These are phyloP conservation scores for Eclectus roratus DNA, from an alignment of 2,113 vertebrate species.

Conservation along the genomic window DNA sequence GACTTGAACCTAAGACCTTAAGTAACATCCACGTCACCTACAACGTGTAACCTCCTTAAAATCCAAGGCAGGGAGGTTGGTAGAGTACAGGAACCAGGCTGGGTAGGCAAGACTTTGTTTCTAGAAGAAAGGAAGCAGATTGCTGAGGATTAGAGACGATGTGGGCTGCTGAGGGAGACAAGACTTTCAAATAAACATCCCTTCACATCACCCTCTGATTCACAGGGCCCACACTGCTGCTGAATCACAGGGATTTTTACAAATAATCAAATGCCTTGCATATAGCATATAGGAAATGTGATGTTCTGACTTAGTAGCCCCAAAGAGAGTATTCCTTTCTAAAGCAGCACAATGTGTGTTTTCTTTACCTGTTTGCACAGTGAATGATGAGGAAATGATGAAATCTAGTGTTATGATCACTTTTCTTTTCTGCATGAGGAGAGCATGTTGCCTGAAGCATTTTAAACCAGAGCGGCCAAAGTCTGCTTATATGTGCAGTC, in stretches of 20 bases:
- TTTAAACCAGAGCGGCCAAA: background rate
- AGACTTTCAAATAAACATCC: slow-evolving; percentile 48
- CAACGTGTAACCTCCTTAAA: background rate
- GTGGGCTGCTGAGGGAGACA: slow-evolving; percentile 33
- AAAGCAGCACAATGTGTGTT: background rate
- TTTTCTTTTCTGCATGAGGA: background rate
- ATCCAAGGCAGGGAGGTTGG: background rate
- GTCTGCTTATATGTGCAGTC: background rate
- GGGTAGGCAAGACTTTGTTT: background rate
- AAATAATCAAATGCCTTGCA: slow-evolving; percentile 52
- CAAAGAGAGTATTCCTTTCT: background rate
- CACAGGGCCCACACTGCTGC: background rate
- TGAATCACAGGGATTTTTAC: slow-evolving; percentile 37
- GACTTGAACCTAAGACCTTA: background rate
- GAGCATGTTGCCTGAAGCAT: background rate
- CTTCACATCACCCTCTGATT: slow-evolving; percentile 7
- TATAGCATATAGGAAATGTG: slow-evolving; percentile 7
- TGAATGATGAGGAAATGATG: slow-evolving; percentile 35
- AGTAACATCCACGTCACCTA: background rate
- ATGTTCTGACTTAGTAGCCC: background rate
- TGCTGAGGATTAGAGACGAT: background rate
- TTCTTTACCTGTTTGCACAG: slow-evolving; percentile 26
- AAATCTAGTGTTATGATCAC: background rate
- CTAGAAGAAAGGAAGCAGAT: slow-evolving; percentile 1
- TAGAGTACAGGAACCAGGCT: background rate